phyloP scores from a whole-genome alignment of 2,113 vertebrate genomes.

The Amblyopsis rosae region DNA sequence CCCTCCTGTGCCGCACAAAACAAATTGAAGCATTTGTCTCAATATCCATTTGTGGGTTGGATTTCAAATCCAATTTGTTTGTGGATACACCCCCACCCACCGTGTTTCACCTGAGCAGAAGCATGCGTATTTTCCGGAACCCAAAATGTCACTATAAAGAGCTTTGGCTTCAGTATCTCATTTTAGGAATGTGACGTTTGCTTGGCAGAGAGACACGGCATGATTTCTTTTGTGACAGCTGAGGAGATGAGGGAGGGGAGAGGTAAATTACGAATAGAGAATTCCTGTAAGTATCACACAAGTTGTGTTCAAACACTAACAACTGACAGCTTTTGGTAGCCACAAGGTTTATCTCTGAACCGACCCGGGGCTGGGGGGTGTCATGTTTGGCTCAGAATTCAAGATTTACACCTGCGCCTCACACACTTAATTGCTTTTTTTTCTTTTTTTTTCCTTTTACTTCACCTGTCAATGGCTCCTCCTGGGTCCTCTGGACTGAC shows the following conservation, averaged over 20 bases:
- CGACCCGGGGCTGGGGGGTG: slow-evolving; percentile 25
- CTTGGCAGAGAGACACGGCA: slow-evolving; percentile 26
- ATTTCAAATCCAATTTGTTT: slow-evolving; percentile 37
- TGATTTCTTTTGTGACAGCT: slow-evolving; percentile 41
- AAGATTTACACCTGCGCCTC: slow-evolving; percentile 26
- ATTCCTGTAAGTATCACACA: slow-evolving; percentile 39
- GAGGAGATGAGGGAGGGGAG: slow-evolving; percentile 18
- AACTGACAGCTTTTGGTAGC: slow-evolving; percentile 45
- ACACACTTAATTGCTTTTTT: slow-evolving; percentile 20
- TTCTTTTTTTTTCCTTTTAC: slow-evolving; percentile 41
- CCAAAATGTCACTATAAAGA: slow-evolving; percentile 2
- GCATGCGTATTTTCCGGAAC: slow-evolving; percentile 1
- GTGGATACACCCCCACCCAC: slow-evolving; percentile 25
- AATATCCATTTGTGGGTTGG: slow-evolving; percentile 37
- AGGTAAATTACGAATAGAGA: slow-evolving; percentile 46
- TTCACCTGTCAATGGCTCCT: slow-evolving; percentile 46
- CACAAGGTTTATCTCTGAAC: slow-evolving; percentile 41
- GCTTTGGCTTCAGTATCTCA: neutral
- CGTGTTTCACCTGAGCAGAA: slow-evolving; percentile 5
- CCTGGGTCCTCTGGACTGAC: slow-evolving; percentile 34
- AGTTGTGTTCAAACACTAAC: slow-evolving; percentile 29
- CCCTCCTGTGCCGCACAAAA: slow-evolving; percentile 41
- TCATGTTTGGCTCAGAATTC: slow-evolving; percentile 8
- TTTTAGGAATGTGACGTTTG: slow-evolving; percentile 2
- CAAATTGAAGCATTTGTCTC: slow-evolving; percentile 51